Evolutionary conservation across 1,140 invertebrate genomes (phyloP).

Genomic region (Drepana arcuata): DNA sequence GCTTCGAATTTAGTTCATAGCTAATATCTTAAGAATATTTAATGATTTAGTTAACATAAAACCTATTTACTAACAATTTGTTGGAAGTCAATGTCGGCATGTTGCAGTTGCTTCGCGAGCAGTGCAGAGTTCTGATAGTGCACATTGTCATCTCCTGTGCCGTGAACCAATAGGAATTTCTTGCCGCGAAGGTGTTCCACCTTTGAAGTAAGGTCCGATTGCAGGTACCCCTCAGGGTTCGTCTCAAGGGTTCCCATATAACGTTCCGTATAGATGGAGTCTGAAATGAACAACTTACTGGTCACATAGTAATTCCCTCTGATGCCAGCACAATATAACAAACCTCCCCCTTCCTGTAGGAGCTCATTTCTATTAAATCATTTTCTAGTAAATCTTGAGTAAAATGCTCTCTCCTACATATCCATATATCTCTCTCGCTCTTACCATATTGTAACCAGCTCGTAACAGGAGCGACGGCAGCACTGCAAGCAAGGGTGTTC

Average conservation of each 20-base stretch:
- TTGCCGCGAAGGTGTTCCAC: constrained; percentile 80
- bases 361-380: too few species aligned
- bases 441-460: constrained; percentile 91
- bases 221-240: constrained; percentile 84
- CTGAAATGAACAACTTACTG: too few species aligned
- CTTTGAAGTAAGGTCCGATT: constrained; percentile 81
- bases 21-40: too few species aligned
- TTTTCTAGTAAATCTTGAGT: too few species aligned
- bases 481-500: constrained; percentile 88
- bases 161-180: constrained; percentile 89
- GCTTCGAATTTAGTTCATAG: too few species aligned
- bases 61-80: constrained; percentile 92
- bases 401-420: too few species aligned
- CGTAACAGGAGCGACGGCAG: constrained; percentile 94
- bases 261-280: constrained; percentile 96
- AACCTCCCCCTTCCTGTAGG: too few species aligned
- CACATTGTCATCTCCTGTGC: constrained; percentile 95
- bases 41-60: too few species aligned
- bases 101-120: constrained; percentile 87
- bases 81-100: constrained; percentile 88
- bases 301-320: too few species aligned
- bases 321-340: too few species aligned
- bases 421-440: too few species aligned
- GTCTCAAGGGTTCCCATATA: constrained; percentile 87
- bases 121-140: constrained; percentile 96